phyloP scores from a whole-genome alignment of 2,888 invertebrate species.

The Eristalis intricaria region DNA sequence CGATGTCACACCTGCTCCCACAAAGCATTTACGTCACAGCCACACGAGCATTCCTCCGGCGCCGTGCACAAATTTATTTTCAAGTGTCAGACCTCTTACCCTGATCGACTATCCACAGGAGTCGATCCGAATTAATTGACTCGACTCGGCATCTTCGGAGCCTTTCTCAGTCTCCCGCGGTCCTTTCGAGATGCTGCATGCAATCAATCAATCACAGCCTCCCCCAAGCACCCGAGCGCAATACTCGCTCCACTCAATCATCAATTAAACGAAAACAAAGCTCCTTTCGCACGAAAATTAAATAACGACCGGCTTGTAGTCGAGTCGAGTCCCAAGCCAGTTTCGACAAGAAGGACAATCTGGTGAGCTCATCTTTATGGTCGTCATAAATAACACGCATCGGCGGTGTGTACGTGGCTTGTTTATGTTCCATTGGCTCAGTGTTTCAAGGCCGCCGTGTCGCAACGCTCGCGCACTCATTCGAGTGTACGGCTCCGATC shows the following conservation, averaged over 20 bases:
- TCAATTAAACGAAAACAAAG: slow-evolving; percentile 16
- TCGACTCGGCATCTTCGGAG: not conserved
- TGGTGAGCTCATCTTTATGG: slow-evolving; percentile 43
- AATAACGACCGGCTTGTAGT: slow-evolving; percentile 2
- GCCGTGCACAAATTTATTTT: not conserved
- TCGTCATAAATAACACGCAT: slow-evolving; percentile 52
- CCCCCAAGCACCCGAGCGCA: not conserved
- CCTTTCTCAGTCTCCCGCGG: not conserved
- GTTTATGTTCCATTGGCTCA: slow-evolving; percentile 42
- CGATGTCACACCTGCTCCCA: not conserved
- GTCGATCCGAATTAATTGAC: not conserved
- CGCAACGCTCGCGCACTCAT: slow-evolving; percentile 17
- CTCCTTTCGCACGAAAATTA: slow-evolving; percentile 11
- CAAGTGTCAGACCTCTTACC: not conserved
- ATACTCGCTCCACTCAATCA: not conserved
- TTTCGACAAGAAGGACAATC: slow-evolving; percentile 52
- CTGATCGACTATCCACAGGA: not conserved
- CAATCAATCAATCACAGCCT: slow-evolving; percentile 25
- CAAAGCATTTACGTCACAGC: not conserved
- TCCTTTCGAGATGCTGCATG: not conserved
- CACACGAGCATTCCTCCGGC: not conserved
- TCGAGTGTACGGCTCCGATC: slow-evolving; percentile 24
- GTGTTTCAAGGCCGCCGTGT: slow-evolving; percentile 52
- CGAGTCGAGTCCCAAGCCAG: slow-evolving; percentile 3
- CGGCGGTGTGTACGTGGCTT: slow-evolving; percentile 10